Conservation (phyloP, 2,797 vertebrate genomes). For the Psittacula echo region DNA sequence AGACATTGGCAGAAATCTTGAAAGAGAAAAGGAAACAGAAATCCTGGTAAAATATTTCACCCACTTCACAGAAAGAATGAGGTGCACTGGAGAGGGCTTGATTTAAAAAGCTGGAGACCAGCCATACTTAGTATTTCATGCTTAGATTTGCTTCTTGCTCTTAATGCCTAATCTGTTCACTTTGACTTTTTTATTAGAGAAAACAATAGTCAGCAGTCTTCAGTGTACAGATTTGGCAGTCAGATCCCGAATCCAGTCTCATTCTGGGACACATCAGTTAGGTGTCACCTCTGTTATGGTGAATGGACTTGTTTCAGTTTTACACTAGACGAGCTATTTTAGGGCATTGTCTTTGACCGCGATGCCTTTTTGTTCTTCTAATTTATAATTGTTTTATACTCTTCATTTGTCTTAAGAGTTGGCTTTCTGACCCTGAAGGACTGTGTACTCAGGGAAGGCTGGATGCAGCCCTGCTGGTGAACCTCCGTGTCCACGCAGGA, state of each 20-base stretch:
- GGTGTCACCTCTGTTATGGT: neutral
- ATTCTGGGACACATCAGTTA: neutral
- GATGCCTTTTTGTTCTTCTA: neutral
- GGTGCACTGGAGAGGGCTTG: neutral
- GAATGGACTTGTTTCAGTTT: neutral
- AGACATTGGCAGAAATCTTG: neutral
- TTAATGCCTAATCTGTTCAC: neutral
- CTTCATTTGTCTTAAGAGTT: neutral
- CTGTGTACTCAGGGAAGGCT: neutral
- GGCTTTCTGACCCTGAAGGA: neutral
- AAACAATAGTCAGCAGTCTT: neutral
- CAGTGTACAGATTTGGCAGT: neutral
- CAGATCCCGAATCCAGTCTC: neutral
- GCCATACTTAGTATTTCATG: neutral
- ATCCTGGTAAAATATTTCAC: neutral
- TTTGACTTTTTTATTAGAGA: neutral
- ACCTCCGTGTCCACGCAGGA: accelerated
- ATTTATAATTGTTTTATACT: neutral
- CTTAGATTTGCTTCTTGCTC: neutral
- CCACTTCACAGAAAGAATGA: neutral
- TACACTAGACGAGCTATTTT: neutral
- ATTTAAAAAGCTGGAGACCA: neutral
- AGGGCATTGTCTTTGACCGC: neutral
- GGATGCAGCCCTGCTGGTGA: neutral
- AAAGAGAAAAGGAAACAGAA: neutral